Conservation (phyloP, 2,888 invertebrate species). For the Lagria hirta region DNA sequence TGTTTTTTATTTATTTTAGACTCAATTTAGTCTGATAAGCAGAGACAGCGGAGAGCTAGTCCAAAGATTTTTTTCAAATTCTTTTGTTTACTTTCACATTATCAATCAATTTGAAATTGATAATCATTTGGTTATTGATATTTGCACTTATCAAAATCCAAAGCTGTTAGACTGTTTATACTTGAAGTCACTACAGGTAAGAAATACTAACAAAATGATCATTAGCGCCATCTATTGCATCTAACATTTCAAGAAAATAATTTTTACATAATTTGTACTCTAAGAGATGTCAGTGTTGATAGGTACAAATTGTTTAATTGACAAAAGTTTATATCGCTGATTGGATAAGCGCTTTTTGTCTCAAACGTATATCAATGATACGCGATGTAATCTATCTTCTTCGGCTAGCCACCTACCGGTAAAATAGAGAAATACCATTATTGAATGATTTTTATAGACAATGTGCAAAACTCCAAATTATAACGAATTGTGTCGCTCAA, state of each 20-base stretch:
- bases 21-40: slow-evolving; percentile 58
- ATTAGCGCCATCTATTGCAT: too few species aligned
- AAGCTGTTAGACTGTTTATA: slow-evolving; percentile 86
- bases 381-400: too few species aligned
- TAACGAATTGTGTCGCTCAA: slow-evolving; percentile 75
- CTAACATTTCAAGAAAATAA: too few species aligned
- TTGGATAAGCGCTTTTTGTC: too few species aligned
- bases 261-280: too few species aligned
- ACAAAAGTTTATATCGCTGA: too few species aligned
- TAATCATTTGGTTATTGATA: slow-evolving; percentile 70
- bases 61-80: slow-evolving; percentile 62
- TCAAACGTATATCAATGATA: too few species aligned
- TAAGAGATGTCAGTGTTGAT: too few species aligned
- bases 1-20: too few species aligned
- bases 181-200: slow-evolving; percentile 71
- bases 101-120: slow-evolving; percentile 78
- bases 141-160: slow-evolving; percentile 81
- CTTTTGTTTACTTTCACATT: slow-evolving; percentile 82
- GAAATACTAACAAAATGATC: not conserved
- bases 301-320: too few species aligned
- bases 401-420: too few species aligned
- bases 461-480: slow-evolving; percentile 82
- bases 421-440: too few species aligned
- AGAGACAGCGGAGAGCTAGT: slow-evolving; percentile 59
- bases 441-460: slow-evolving; percentile 55